Evolutionary conservation across 2,113 vertebrate genomes (phyloP).

Genomic region (Azemiops feae): DNA sequence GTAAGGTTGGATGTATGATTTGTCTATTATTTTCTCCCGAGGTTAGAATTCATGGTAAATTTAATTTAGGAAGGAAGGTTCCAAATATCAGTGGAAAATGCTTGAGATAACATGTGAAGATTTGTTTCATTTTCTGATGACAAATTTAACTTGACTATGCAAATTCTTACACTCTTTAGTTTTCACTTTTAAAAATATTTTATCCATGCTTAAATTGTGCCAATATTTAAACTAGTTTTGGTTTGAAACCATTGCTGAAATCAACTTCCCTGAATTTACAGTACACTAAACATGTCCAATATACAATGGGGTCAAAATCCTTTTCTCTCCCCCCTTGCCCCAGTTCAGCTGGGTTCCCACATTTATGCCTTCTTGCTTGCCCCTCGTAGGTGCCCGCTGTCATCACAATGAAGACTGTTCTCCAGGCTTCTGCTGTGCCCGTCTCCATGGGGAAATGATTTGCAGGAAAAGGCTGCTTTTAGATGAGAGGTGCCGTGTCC

Average conservation of each 20-base stretch:
- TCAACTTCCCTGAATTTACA: not conserved
- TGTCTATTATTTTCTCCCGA: not conserved
- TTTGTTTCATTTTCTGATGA: not conserved
- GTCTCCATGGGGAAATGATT: conserved; percentile 81
- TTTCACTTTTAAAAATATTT: not conserved
- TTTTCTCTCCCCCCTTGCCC: rapidly evolving
- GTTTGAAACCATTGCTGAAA: not conserved
- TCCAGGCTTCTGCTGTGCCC: conserved; percentile 75
- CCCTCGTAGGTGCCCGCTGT: conserved; percentile 76
- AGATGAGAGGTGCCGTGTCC: conserved; percentile 76
- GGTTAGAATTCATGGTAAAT: not conserved
- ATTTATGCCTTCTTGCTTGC: not conserved
- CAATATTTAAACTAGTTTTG: not conserved
- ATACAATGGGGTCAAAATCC: not conserved
- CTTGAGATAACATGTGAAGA: not conserved
- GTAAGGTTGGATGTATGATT: not conserved
- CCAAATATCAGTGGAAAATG: not conserved
- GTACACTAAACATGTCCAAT: too few species aligned
- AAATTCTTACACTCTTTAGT: not conserved
- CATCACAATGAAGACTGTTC: conserved; percentile 79
- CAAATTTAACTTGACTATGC: not conserved
- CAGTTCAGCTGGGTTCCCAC: not conserved
- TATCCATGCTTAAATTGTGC: not conserved
- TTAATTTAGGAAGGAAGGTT: not conserved
- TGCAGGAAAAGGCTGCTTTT: conserved; percentile 74